Base-by-base conservation (phyloP, 1,140 invertebrate genomes). In the Anadara kagoshimensis region DNA sequence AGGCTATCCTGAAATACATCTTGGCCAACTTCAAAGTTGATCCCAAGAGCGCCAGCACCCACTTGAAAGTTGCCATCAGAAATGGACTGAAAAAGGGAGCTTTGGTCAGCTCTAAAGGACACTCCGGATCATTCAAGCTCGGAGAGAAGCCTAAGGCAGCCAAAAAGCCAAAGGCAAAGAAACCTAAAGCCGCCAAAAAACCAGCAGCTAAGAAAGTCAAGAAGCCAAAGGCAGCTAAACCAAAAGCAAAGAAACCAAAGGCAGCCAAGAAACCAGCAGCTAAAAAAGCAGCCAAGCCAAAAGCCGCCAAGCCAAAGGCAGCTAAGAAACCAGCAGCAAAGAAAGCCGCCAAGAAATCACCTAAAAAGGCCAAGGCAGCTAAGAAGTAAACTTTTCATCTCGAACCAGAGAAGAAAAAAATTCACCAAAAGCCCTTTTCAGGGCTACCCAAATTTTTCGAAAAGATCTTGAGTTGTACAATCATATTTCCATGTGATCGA, bases 1-100 rank as follows among this genome's bases (percentile, higher is more conserved):
- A 84, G 47, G 87, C 87, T 20, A 79, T 88, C 53, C 69, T 88
- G 10, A 88, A 87, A 63, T 89, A 88, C 78, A 88, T 88, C 61
- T 26, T 77, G 18, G 69, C 78, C 12, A 83, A 84, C 79, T 88
- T 81, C 82, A 87, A 79, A 41, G 86, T 83, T 44, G 65, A 77
- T 43, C 81, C 88, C 57, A 65, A 80, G 64, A 83, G 77, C 59
- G 57, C 67, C 4, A 88, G 87, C 78, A 63, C 80, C 47, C 84
- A 85, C 53, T 77, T 88, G 22, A 84, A 83, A 59, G 62, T 81
- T 58, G 84, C 84, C 58, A 73, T 88, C 12, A 78, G 82, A 29
- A 75, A 70, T 36, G 85, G 83, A 26, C 80, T 87, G 26, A 80
- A 80, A 63, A 79, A 64, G 62, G 84, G 84, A 18, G 76, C 67